Base-by-base conservation (phyloP, 1,140 invertebrate species). In the Neomicropteryx cornuta region DNA sequence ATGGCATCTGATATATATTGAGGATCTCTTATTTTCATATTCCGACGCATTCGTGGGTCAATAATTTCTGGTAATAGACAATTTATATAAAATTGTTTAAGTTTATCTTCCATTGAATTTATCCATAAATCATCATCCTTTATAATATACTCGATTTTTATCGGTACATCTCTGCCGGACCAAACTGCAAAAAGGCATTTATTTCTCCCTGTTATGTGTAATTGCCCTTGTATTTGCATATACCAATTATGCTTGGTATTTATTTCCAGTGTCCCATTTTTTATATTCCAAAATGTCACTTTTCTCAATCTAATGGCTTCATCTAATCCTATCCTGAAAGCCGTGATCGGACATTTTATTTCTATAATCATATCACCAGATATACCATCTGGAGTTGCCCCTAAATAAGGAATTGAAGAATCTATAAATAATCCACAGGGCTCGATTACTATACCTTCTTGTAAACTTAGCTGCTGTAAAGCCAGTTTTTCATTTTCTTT, bases 311-410 rank as follows among this genome's bases (percentile, higher is more conserved):
- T 39, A 13, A 45, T 45, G 13, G 42, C 50, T 33, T 52, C 43
- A 11, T 35, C 8, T 5, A 42, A 39, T 30, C 38, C 38, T 1
- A 41, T 18, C 53, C 18, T 43, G 30, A 39, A 30, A 21, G 48
- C 53, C 10, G 24, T 38, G 6, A 37, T 36, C 5, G 56, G 56
- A 40, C 56, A 62, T 44, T 62, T 65, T 0, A 62, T 45, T 47
- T 62, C 57, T 14, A 32, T 14, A 14, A 32, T 32, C n/a, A 16
- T 32, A 19, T 53, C 31, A 10, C 45, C 51, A 18, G 61, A 43
- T 2, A 67, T 30, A 14, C 63, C 62, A 54, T 68, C 62, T 16
- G 62, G 62, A 1, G 50, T 49, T 8, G 56, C 59, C 23, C 46
- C 62, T 4, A 71, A 34, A 33, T 43, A 56, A 3, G 50, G 50